Evolutionary conservation across 1,140 invertebrate genomes (phyloP).

Genomic region (Micrasema longulum): DNA sequence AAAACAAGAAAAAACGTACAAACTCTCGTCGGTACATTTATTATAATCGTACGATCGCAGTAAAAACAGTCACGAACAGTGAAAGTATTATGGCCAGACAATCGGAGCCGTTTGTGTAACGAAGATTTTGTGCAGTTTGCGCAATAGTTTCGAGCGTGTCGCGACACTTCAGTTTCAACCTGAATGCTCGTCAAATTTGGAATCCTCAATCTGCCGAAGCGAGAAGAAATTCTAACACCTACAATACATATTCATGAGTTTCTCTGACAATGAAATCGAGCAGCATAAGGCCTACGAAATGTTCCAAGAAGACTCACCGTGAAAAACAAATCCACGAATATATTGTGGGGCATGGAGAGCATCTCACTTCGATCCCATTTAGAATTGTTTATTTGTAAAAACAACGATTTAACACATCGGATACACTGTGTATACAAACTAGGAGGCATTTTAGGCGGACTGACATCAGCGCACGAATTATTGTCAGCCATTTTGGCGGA

Average conservation of each 20-base stretch:
- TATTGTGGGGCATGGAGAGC: conserved; percentile 68
- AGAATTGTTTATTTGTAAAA: conserved; percentile 25
- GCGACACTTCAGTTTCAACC: not conserved
- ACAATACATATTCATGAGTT: conserved; percentile 31
- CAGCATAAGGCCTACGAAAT: conserved; percentile 32
- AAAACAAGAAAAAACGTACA: too few relatives aligned
- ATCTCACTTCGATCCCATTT: conserved; percentile 64
- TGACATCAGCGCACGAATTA: conserved; percentile 54
- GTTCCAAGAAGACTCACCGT: conserved; percentile 68
- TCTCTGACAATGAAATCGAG: conserved; percentile 28
- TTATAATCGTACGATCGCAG: conserved; percentile 1
- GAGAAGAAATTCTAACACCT: conserved; percentile 10
- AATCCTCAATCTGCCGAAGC: not conserved
- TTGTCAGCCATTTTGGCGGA: conserved; percentile 70
- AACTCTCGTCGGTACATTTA: not conserved
- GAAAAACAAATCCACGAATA: conserved; percentile 76
- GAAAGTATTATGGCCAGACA: conserved; percentile 33
- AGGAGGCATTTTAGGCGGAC: conserved; percentile 63
- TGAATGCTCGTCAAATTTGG: not conserved
- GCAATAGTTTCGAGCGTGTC: conserved; percentile 10
- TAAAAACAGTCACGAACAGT: conserved; percentile 39
- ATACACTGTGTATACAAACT: conserved; percentile 71
- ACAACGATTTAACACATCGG: conserved; percentile 25
- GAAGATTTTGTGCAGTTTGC: conserved; percentile 33
- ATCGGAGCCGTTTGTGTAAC: conserved; percentile 7